phyloP scores from a whole-genome alignment of 2,113 vertebrate genomes.

The Daphoenositta chrysoptera region DNA sequence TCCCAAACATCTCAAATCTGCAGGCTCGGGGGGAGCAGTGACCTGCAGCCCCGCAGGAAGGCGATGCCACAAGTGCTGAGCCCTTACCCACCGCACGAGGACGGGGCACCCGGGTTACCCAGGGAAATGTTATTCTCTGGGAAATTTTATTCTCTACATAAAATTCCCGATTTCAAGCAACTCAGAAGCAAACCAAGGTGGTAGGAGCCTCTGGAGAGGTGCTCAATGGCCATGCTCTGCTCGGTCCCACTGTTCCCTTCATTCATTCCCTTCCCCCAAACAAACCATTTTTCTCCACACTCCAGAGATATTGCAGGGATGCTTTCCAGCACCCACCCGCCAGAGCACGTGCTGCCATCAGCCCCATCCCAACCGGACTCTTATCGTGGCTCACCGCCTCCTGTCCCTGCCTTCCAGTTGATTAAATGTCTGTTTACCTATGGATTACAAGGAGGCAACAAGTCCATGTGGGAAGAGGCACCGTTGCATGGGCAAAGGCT shows the following conservation, averaged over 20 bases:
- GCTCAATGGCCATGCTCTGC: background rate
- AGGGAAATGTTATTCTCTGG: background rate
- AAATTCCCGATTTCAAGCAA: background rate
- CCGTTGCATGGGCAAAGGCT: background rate
- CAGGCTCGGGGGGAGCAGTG: background rate
- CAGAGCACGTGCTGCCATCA: accelerated
- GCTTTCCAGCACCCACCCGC: background rate
- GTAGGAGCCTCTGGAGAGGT: background rate
- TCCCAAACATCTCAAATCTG: background rate
- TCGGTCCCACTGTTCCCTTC: accelerated
- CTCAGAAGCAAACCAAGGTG: background rate
- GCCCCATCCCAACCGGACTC: background rate
- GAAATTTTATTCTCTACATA: background rate
- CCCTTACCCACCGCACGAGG: accelerated
- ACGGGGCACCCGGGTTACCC: accelerated
- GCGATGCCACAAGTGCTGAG: accelerated
- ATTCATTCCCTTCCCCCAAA: background rate
- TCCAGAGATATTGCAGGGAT: background rate
- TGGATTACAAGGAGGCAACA: conserved; percentile 35
- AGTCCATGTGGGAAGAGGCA: background rate
- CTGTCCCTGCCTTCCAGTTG: background rate
- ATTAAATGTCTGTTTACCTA: conserved; percentile 41
- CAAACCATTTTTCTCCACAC: background rate
- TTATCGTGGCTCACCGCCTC: background rate
- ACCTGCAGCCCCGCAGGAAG: background rate